Evolutionary conservation across 2,113 vertebrate genomes (phyloP).

Genomic region (Ciconia maguari): DNA sequence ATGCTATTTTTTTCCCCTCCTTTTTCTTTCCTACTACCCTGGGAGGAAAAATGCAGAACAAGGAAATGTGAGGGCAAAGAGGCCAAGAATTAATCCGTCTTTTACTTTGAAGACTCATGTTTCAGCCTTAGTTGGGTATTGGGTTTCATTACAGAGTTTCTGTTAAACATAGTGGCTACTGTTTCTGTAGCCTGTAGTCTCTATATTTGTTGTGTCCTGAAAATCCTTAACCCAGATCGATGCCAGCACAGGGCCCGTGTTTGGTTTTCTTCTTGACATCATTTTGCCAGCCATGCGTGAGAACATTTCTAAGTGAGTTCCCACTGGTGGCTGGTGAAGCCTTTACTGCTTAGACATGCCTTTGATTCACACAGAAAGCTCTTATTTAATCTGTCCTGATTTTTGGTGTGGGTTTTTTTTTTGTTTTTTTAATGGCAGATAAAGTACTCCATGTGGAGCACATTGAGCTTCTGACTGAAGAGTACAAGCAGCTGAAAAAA

Average conservation of each 20-base stretch:
- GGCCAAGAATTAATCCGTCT: not conserved
- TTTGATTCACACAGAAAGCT: not conserved
- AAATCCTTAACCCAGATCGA: not conserved
- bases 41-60: not conserved
- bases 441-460: slow-evolving; percentile 91
- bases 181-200: not conserved
- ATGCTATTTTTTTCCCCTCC: not conserved
- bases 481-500: slow-evolving; percentile 87
- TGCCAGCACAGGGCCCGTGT: fast-evolving
- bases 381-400: not conserved
- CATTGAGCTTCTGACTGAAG: slow-evolving; percentile 88
- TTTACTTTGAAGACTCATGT: not conserved
- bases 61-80: not conserved
- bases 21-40: not conserved
- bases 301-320: not conserved
- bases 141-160: not conserved
- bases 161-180: not conserved
- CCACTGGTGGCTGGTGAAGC: not conserved
- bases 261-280: not conserved
- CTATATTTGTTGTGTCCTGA: not conserved
- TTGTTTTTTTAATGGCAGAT: slow-evolving; percentile 65
- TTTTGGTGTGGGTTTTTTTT: not conserved
- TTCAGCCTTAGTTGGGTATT: not conserved
- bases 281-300: not conserved
- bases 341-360: not conserved